Percentiles rank a stretch among this genome's conserved stretches.
These are phyloP conservation scores for Cremastinae sp. DNA, from an alignment of 2,888 invertebrate genomes.

Conservation along the genomic window DNA sequence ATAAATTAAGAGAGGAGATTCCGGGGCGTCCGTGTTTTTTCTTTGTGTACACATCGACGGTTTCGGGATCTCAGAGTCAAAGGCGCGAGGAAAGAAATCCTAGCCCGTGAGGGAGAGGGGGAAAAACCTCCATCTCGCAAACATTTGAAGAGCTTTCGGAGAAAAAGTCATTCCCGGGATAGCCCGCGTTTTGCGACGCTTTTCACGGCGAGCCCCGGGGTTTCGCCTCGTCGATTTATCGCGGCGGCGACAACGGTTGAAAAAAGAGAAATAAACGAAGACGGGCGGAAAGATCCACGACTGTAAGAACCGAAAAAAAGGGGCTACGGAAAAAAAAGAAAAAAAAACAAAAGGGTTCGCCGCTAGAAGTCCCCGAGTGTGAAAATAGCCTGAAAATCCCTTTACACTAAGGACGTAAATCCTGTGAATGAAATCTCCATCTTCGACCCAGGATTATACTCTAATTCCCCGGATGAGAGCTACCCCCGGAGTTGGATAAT, in stretches of 20 bases:
- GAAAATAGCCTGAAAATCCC: conserved; percentile 58
- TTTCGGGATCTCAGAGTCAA: conserved; percentile 28
- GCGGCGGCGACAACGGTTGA: conserved; percentile 44
- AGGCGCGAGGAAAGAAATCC: conserved; percentile 46
- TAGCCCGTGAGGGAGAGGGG: conserved; percentile 22
- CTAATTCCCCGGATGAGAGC: conserved; percentile 51
- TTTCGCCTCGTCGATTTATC: conserved; percentile 53
- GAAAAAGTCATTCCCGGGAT: conserved; percentile 63
- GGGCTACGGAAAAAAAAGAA: too few species aligned
- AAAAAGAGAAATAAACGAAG: conserved; percentile 35
- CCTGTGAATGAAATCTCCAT: conserved; percentile 54
- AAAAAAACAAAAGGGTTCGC: conserved; percentile 39
- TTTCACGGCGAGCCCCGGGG: conserved; percentile 22
- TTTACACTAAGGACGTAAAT: conserved; percentile 53
- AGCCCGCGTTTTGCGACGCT: conserved; percentile 62
- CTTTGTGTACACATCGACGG: background rate
- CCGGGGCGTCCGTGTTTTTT: too few species aligned
- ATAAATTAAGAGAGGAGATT: conserved; percentile 46
- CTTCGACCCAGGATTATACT: conserved; percentile 50
- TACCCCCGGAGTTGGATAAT: conserved; percentile 41
- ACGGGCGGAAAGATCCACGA: conserved; percentile 7
- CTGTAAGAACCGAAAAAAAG: conserved; percentile 33
- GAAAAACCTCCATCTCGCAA: conserved; percentile 38
- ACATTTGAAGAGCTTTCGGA: conserved; percentile 44
- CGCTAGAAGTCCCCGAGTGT: conserved; percentile 12